Percentiles rank a stretch among this genome's conserved stretches.
These are phyloP conservation scores for Enteromius fasciolatus DNA, from an alignment of 2,797 vertebrate species.

Conservation along the genomic window DNA sequence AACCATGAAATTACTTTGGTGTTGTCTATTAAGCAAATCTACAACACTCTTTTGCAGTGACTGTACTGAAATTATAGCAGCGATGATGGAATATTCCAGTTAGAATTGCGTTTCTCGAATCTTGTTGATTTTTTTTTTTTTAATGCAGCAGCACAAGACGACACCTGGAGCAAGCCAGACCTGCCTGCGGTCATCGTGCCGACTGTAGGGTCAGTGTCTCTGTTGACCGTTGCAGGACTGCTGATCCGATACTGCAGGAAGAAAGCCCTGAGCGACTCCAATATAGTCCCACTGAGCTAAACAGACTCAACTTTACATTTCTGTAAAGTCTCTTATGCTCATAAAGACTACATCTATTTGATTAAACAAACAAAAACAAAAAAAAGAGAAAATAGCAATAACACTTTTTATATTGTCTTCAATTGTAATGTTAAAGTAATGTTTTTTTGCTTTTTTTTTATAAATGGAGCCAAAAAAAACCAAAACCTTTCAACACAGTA, in stretches of 20 bases:
- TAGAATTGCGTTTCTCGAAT: neutral
- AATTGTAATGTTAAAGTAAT: no score
- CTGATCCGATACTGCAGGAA: constrained; percentile 26
- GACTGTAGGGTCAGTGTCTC: constrained; percentile 16
- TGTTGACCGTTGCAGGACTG: constrained; percentile 30
- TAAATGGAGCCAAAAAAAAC: neutral
- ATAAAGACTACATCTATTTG: neutral
- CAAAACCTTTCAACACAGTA: no score
- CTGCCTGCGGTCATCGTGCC: constrained; percentile 21
- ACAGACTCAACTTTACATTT: neutral
- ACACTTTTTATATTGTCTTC: neutral
- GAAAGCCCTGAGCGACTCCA: neutral
- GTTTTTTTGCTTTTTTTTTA: no score
- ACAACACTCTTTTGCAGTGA: neutral
- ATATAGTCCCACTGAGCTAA: neutral
- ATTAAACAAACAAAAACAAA: neutral
- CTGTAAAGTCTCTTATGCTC: neutral
- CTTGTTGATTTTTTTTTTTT: neutral
- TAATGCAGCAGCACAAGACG: neutral
- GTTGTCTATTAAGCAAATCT: no score
- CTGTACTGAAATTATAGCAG: neutral
- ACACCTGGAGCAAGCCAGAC: neutral
- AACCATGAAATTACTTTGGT: neutral
- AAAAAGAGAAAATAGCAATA: neutral
- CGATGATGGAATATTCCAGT: neutral